A percentile compares a stretch with the other conserved stretches of the same genome.
phyloP scores from a whole-genome alignment of 2,113 vertebrate species.

The Lophius piscatorius region DNA sequence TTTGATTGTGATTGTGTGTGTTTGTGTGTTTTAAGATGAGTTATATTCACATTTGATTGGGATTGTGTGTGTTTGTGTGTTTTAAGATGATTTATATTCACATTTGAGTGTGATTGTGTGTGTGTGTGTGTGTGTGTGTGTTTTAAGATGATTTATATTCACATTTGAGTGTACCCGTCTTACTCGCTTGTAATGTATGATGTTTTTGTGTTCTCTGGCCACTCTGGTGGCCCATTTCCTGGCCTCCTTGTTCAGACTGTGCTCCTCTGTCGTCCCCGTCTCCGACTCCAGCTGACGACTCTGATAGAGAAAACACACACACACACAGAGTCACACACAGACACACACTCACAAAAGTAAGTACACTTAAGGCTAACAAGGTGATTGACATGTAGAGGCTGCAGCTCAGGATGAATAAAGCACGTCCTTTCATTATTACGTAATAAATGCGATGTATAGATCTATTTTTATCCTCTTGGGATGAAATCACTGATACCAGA shows the following conservation, averaged over 20 bases:
- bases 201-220: conserved; percentile 95
- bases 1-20: neutral
- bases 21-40: too few species aligned
- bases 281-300: conserved; percentile 95
- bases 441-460: conserved; percentile 42
- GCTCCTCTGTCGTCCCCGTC: conserved; percentile 94
- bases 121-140: neutral
- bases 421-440: conserved; percentile 34
- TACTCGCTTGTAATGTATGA: conserved; percentile 92
- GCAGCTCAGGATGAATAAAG: conserved; percentile 49
- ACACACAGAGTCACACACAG: conserved; percentile 3
- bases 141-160: too few species aligned
- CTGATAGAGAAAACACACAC: conserved; percentile 69
- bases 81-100: too few species aligned
- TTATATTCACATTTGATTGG: neutral
- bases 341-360: conserved; percentile 8
- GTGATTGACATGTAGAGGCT: conserved; percentile 42
- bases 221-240: conserved; percentile 95
- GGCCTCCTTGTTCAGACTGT: conserved; percentile 98
- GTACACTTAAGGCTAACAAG: too few species aligned
- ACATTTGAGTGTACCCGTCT: too few species aligned
- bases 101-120: neutral
- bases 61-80: neutral
- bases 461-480: conserved; percentile 37
- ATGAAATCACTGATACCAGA: conserved; percentile 38